Evolutionary conservation across 1,140 invertebrate species (phyloP), one percentile per base, ranked within the genome.

Genomic region (Prorops nasuta): DNA sequence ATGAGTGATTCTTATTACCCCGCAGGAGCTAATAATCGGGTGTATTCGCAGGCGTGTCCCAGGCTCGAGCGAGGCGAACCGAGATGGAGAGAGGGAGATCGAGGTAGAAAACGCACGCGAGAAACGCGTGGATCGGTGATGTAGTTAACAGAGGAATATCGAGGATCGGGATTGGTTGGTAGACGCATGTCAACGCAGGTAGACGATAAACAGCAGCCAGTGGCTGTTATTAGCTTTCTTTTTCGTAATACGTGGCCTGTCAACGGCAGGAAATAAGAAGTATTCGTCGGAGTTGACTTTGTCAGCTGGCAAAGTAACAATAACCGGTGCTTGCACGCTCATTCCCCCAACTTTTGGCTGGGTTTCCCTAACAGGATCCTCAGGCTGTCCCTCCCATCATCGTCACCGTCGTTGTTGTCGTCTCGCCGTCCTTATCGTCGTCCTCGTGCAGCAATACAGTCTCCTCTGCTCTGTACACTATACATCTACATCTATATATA

Each of bases 151-250:
- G n/a, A n/a, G 19, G 14, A 28, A 39, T 28, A 28, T 28, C 24
- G 24, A 28, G 34, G 55, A 43, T 48, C 50, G 44, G 18, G 50
- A 35, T 9, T 20, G 37, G 6, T 18, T 18, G 37, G 43, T 19
- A 40, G 38, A 39, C 18, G 10, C 40, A n/a, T 8, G 20, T 56
- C 55, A 55, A 51, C 37, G 50, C 60, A 63, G 60, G 60, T 60
- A 63, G 57, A 60, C 51, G 60, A 60, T 49, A 56, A 54, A 37
- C 45, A 41, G 28, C 41, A 22, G 42, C 41, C 51, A 28, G 37
- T 34, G 38, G 53, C 63, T 73, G 71, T 76, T 77, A 77, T 77
- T 77, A 76, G 67, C 70, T 72, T 66, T 67, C 60, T 72, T 69
- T 51, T 57, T 56, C 51, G 51, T 77, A 76, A 76, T 74, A 63